Percentiles rank a stretch among this genome's conserved stretches.
Evolutionary conservation across 2,888 invertebrate species (phyloP).

Genomic region (Oithona nana): DNA sequence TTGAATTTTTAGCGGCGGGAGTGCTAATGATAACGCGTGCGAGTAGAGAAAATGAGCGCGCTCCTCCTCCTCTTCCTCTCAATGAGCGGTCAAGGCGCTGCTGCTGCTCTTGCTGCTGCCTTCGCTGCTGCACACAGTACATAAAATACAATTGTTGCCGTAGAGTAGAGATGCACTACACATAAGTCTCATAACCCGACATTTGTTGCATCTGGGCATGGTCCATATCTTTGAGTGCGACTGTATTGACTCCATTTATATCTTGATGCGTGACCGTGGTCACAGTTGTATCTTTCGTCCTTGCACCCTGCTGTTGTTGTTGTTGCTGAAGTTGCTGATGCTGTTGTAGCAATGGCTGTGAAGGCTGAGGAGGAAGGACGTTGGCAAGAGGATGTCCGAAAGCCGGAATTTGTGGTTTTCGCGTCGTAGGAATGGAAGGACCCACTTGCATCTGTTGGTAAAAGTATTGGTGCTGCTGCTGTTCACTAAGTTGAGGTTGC

Average conservation of each 20-base stretch:
- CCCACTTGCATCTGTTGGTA: neutral
- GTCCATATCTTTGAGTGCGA: constrained; percentile 17
- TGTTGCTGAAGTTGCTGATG: neutral
- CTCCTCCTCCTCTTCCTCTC: too few relatives aligned
- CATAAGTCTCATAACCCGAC: constrained; percentile 16
- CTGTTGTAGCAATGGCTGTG: neutral
- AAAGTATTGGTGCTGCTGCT: neutral
- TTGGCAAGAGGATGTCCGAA: neutral
- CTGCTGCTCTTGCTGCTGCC: too few relatives aligned
- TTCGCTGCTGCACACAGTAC: too few relatives aligned
- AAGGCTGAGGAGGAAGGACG: neutral
- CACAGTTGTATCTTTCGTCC: constrained; percentile 11
- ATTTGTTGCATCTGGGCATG: constrained; percentile 13
- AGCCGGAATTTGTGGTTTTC: neutral
- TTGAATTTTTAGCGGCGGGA: too few relatives aligned
- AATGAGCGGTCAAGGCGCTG: too few relatives aligned
- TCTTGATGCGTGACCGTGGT: constrained; percentile 17
- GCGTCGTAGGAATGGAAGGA: neutral
- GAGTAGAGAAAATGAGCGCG: too few relatives aligned
- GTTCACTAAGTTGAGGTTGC: neutral
- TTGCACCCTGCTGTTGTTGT: neutral
- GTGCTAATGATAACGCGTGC: too few relatives aligned
- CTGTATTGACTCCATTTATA: constrained; percentile 14
- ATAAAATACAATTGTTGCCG: too few relatives aligned
- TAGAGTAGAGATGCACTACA: too few relatives aligned